Percentiles rank a stretch among this genome's conserved stretches.
phyloP scores from a whole-genome alignment of 92 coral and sea anemone species.

The Bergia puertoricense region DNA sequence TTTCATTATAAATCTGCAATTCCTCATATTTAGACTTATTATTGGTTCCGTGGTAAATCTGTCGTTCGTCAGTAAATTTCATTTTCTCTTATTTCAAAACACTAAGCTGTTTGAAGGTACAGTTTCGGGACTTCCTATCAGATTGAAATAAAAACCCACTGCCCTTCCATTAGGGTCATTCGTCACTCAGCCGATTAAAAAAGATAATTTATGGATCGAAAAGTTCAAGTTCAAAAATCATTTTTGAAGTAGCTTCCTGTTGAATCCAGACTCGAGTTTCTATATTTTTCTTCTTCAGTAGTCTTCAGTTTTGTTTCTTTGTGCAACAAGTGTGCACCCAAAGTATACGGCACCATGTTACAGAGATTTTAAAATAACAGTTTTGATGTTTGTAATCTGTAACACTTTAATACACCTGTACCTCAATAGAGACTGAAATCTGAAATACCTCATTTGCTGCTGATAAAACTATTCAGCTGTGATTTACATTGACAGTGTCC shows the following conservation, averaged over 20 bases:
- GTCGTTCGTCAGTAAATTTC: background rate
- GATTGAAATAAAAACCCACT: background rate
- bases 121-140: background rate
- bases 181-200: conserved; percentile 5
- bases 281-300: background rate
- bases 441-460: too few species aligned
- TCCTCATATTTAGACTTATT: too few species aligned
- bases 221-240: conserved; percentile 7
- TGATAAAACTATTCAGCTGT: too few species aligned
- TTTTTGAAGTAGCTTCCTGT: background rate
- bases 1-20: too few species aligned
- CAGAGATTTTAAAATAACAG: background rate
- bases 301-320: background rate
- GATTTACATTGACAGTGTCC: background rate
- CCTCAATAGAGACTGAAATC: background rate
- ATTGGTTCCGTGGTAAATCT: background rate
- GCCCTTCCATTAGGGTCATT: background rate
- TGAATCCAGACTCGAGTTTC: background rate
- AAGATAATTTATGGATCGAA: conserved; percentile 8
- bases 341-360: background rate
- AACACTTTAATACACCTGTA: background rate
- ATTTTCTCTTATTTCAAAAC: background rate
- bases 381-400: background rate
- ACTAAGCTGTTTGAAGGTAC: too few species aligned
- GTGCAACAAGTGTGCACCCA: background rate